A percentile compares a stretch with the other conserved stretches of the same genome.
phyloP scores from a whole-genome alignment of 2,797 vertebrate genomes.

The Limosa lapponica region DNA sequence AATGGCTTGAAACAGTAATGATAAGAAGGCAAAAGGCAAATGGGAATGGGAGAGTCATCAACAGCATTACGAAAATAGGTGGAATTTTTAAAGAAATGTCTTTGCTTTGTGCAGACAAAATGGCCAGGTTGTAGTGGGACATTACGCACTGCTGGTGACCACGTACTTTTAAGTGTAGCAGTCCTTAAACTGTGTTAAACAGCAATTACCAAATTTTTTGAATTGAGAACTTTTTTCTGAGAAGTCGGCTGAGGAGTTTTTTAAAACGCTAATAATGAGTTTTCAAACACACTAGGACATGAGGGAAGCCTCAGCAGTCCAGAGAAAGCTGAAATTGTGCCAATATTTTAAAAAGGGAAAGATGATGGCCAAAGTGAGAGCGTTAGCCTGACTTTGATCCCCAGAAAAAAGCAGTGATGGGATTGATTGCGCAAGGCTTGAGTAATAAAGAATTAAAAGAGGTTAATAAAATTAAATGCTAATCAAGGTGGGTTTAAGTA shows the following conservation, averaged over 20 bases:
- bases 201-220: background rate
- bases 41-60: background rate
- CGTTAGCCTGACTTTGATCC: background rate
- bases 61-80: background rate
- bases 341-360: background rate
- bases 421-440: background rate
- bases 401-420: background rate
- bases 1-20: background rate
- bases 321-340: background rate
- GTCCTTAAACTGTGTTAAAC: background rate
- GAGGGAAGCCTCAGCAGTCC: background rate
- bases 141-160: background rate
- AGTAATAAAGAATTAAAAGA: conserved; percentile 56
- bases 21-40: background rate
- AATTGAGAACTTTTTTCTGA: background rate
- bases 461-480: conserved; percentile 61
- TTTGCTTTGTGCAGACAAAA: background rate
- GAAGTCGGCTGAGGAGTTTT: background rate
- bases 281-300: background rate
- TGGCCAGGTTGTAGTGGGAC: background rate
- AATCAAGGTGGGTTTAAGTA: conserved; percentile 52
- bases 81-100: background rate
- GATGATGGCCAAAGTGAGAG: background rate
- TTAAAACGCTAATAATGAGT: background rate
- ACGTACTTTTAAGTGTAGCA: background rate